Percentiles rank a stretch among this genome's conserved stretches.
Conservation (phyloP, 2,888 invertebrate genomes). For the Uropetala carovei region DNA sequence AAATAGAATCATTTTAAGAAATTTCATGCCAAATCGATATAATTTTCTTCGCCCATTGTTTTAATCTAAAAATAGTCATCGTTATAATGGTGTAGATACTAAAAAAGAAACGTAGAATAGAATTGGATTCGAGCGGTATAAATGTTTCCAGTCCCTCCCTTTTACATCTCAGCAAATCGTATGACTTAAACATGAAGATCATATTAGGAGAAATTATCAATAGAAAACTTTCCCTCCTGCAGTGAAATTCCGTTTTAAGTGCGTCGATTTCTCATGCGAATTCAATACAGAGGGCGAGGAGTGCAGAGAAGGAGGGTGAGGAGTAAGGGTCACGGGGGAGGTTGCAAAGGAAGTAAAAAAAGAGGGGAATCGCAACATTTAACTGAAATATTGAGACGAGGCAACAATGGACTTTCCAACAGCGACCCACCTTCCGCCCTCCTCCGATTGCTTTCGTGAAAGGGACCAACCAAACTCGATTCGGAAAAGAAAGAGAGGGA, state of each 20-base stretch:
- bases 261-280: not conserved
- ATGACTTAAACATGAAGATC: not conserved
- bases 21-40: no score
- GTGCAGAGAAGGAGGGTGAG: not conserved
- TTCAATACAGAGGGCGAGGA: not conserved
- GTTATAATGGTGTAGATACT: no score
- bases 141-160: not conserved
- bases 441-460: not conserved
- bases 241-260: not conserved
- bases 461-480: slow-evolving; percentile 50
- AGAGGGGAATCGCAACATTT: not conserved
- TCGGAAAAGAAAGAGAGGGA: not conserved
- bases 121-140: no score
- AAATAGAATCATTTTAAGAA: no score
- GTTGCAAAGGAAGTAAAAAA: not conserved
- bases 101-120: no score
- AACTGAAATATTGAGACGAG: slow-evolving; percentile 42
- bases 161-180: not conserved
- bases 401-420: slow-evolving; percentile 34
- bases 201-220: not conserved
- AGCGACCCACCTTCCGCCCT: no score
- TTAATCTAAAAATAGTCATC: no score
- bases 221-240: not conserved
- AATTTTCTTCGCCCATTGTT: no score
- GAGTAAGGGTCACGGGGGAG: not conserved